Evolutionary conservation across 2,797 vertebrate genomes (phyloP), one percentile per base, ranked within the genome.

Genomic region (Lacerta agilis): DNA sequence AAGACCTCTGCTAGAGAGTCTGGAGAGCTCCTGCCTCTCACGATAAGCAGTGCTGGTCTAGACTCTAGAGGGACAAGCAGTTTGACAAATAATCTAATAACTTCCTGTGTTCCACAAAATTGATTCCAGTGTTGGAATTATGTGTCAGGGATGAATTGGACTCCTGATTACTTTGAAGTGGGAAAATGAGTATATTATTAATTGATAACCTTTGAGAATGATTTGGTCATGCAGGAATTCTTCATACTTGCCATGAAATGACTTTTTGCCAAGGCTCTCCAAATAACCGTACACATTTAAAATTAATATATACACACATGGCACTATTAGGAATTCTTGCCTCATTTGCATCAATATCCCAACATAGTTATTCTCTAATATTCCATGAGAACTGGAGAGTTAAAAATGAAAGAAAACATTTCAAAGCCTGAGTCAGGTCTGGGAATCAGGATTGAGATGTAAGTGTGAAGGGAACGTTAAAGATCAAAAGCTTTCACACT

Each of bases 101-200:
- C 38, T n/a, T 64, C 41, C 41, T 85, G 66, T 64, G 49, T 25
- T 66, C 38, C 29, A 85, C 15, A 64, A 61, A n/a, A 93, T 95
- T 92, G 49, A 89, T 92, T 89, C 93, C 82, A 91, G 0, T 64
- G 61, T 18, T 67, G 83, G 66, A 82, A 80, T 87, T 23, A 23
- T 72, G 49, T 85, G 91, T 91, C 82, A 89, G 88, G 94, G 87
- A 94, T 92, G 90, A 79, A 92, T 93, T 86, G 86, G 78, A 85
- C 87, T 89, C 64, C 29, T 91, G 88, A 92, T 69, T 88, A 67
- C 81, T 88, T 86, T 78, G 82, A 84, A 89, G 85, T 49, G 84
- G 81, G 75, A 88, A 86, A 76, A 79, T 90, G 89, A 92, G 76
- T 55, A 27, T 23, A 93, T 88, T 87, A 90, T 88, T 71, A 36